These are phyloP conservation scores for Silurus meridionalis DNA, from an alignment of 2,113 vertebrate species.

Conservation along the genomic window DNA sequence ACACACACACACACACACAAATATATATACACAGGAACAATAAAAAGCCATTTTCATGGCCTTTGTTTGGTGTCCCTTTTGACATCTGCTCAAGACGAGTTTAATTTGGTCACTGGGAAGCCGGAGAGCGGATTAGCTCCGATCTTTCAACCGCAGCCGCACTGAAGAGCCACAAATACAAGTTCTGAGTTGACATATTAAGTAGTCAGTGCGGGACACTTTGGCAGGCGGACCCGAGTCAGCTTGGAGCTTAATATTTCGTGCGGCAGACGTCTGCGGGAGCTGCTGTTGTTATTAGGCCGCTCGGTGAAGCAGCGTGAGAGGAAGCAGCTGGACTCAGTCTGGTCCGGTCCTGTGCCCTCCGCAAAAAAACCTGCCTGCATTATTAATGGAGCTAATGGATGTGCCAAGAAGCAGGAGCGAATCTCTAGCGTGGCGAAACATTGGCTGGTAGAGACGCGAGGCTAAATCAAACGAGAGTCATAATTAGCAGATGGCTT, in stretches of 20 bases:
- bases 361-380: conserved; percentile 67
- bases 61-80: conserved; percentile 30
- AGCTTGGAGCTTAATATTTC: conserved; percentile 39
- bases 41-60: conserved; percentile 27
- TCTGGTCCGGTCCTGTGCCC: conserved; percentile 59
- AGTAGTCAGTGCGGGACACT: neutral
- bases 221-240: conserved; percentile 28
- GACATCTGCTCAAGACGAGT: conserved; percentile 21
- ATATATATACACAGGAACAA: neutral
- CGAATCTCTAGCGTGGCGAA: conserved; percentile 69
- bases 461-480: conserved; percentile 70
- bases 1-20: conserved; percentile 22
- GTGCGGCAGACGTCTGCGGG: conserved; percentile 55
- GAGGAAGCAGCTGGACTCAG: conserved; percentile 66
- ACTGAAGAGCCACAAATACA: neutral
- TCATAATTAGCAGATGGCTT: conserved; percentile 73
- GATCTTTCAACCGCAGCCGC: neutral
- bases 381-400: conserved; percentile 72
- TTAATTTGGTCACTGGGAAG: conserved; percentile 14
- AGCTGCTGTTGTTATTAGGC: conserved; percentile 64
- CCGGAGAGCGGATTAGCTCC: conserved; percentile 16
- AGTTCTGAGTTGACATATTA: neutral
- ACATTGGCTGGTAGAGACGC: conserved; percentile 61
- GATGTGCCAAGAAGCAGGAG: conserved; percentile 65
- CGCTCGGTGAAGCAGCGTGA: conserved; percentile 52